These are phyloP conservation scores for Callorhinus ursinus DNA, from an alignment of 2,113 vertebrate genomes.

Conservation along the genomic window DNA sequence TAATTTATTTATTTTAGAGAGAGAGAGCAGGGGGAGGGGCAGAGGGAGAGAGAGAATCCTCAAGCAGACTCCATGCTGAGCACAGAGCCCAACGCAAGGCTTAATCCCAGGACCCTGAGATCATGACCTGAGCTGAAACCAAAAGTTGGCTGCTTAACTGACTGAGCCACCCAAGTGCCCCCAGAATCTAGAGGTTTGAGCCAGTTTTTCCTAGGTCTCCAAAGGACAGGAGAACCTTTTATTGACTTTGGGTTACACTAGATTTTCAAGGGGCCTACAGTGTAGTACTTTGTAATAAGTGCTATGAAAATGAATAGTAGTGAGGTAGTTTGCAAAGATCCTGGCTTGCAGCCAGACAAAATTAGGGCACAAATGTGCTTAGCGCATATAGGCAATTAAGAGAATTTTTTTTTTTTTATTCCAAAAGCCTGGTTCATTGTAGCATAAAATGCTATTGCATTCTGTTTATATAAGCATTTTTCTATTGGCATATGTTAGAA, in stretches of 20 bases:
- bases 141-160: background rate
- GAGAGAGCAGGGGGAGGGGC: background rate
- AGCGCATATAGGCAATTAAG: slow-evolving; percentile 15
- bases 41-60: background rate
- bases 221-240: background rate
- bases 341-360: slow-evolving; percentile 27
- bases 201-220: background rate
- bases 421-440: background rate
- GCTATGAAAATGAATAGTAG: background rate
- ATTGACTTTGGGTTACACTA: background rate
- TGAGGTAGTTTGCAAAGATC: background rate
- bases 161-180: background rate
- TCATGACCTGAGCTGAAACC: background rate
- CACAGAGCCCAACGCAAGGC: rapidly evolving
- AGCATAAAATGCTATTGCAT: slow-evolving; percentile 33
- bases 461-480: slow-evolving; percentile 50
- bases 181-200: background rate
- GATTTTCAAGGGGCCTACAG: background rate
- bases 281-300: background rate
- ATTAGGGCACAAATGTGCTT: slow-evolving; percentile 31
- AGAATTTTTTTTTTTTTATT: background rate
- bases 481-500: slow-evolving; percentile 30
- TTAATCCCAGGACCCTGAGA: background rate
- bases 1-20: background rate
- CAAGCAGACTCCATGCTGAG: background rate